Conservation (phyloP, 2,113 vertebrate species). For the Arvicanthis niloticus region DNA sequence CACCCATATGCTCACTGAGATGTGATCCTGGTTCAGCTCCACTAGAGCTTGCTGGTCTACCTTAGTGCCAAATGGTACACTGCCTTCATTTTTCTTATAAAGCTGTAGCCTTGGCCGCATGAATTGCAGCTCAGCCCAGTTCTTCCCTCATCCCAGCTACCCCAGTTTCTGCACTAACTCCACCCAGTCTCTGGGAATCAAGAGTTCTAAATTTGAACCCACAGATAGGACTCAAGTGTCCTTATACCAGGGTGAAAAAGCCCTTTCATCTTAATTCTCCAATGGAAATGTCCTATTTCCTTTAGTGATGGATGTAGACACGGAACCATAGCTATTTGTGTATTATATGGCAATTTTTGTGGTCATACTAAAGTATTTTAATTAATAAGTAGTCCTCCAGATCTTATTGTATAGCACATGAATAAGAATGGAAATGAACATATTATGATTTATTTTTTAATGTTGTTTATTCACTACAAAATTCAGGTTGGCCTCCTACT, state of each 20-base stretch:
- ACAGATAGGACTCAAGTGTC: neutral
- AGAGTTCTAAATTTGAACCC: neutral
- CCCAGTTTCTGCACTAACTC: neutral
- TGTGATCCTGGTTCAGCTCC: neutral
- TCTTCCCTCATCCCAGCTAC: neutral
- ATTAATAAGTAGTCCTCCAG: neutral
- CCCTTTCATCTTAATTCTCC: neutral
- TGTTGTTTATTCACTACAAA: neutral
- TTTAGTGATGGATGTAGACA: slow-evolving; percentile 11
- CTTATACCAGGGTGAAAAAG: neutral
- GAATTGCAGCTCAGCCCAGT: neutral
- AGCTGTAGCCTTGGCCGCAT: neutral
- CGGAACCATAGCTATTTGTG: neutral
- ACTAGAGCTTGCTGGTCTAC: neutral
- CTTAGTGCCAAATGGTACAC: neutral
- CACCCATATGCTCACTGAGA: neutral
- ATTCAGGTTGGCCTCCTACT: neutral
- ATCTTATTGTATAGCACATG: neutral
- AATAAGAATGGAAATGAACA: neutral
- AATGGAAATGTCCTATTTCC: slow-evolving; percentile 20
- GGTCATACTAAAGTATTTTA: slow-evolving; percentile 26
- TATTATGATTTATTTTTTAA: neutral
- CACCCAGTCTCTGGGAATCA: neutral
- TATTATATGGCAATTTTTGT: neutral
- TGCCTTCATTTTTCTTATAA: neutral